Conservation (phyloP, 2,113 vertebrate species). For the Microcebus ravelobensis region DNA sequence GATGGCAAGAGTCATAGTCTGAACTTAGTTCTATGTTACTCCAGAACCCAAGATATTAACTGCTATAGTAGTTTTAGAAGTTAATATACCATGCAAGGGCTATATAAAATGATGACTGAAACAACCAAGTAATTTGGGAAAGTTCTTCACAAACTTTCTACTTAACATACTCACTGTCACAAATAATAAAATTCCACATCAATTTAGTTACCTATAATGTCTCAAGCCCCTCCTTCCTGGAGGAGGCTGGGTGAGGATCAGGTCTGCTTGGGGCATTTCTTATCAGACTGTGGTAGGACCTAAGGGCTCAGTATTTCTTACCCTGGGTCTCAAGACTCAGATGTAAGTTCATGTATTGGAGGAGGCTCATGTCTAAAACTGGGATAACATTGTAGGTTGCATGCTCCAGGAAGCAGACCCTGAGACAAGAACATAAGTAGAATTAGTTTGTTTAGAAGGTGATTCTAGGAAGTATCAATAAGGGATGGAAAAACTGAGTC, state of each 20-base stretch:
- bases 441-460: neutral
- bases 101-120: neutral
- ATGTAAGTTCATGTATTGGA: neutral
- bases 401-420: neutral
- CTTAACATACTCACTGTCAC: neutral
- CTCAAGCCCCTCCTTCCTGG: neutral
- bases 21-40: neutral
- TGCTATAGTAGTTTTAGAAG: no score
- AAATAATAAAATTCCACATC: neutral
- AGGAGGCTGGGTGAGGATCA: neutral
- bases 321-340: neutral
- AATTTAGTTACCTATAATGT: neutral
- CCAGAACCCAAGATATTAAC: neutral
- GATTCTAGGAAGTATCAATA: neutral
- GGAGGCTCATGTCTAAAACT: neutral
- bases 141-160: neutral
- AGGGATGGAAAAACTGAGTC: neutral
- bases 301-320: neutral
- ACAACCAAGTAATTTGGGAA: neutral
- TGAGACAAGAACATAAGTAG: neutral
- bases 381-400: neutral
- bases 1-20: neutral
- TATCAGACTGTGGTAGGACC: neutral
- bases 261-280: neutral
- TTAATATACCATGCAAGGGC: neutral